phyloP scores from a whole-genome alignment of 2,888 invertebrate genomes.

The Ochlodes sylvanus region DNA sequence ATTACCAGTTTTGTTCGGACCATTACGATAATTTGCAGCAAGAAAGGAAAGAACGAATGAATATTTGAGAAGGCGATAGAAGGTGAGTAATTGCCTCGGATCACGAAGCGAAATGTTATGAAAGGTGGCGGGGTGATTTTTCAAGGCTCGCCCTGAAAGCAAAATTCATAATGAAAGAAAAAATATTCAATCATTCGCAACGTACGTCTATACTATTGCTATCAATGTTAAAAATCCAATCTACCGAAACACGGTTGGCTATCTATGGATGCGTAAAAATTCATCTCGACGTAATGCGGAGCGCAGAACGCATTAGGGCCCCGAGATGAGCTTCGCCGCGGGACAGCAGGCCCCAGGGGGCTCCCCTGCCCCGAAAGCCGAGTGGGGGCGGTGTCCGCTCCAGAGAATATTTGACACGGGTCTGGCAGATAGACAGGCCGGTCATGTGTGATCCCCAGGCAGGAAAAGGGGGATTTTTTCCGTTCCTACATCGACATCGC shows the following conservation, averaged over 20 bases:
- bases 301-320: constrained; percentile 81
- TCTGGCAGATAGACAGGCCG: constrained; percentile 85
- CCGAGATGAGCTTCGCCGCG: constrained; percentile 84
- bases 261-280: constrained; percentile 70
- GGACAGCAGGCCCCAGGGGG: constrained; percentile 82
- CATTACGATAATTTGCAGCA: constrained; percentile 81
- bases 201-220: constrained; percentile 17
- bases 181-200: constrained; percentile 68
- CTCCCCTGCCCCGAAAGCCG: constrained; percentile 66
- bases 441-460: constrained; percentile 84
- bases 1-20: constrained; percentile 76
- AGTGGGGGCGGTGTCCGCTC: constrained; percentile 81
- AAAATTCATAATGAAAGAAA: constrained; percentile 78
- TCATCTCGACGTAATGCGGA: constrained; percentile 76
- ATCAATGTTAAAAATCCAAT: constrained; percentile 40
- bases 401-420: constrained; percentile 86
- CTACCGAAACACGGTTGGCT: constrained; percentile 42
- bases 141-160: constrained; percentile 71
- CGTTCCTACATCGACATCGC: constrained; percentile 77
- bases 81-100: constrained; percentile 82
- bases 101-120: constrained; percentile 85
- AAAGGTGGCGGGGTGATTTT: constrained; percentile 81
- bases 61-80: constrained; percentile 84
- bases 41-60: constrained; percentile 83
- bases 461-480: constrained; percentile 83